Evolutionary conservation across 2,797 vertebrate genomes (phyloP), one percentile per base, ranked within the genome.

Genomic region (Phataginus tricuspis): DNA sequence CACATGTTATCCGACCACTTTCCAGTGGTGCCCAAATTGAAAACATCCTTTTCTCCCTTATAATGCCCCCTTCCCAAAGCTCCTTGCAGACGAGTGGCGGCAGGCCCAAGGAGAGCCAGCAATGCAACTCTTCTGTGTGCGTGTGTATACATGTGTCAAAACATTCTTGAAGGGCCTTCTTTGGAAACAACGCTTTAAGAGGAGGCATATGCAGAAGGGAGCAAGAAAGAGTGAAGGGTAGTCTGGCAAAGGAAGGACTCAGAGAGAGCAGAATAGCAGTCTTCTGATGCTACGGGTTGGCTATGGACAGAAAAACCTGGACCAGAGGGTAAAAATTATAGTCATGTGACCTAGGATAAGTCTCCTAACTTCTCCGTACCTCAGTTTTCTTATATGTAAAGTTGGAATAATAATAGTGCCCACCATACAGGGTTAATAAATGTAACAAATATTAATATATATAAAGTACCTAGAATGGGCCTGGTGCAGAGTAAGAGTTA

Each of bases 1-100:
- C 95, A 95, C 96, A 91, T 79, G 80, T 0, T 4, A 98, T 95
- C 91, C 94, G 37, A 37, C 94, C 64, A 71, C 88, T 96, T 97
- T 91, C 53, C 82, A 93, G 91, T n/a, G 66, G 95, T 14, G 80
- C 53, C 0, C 39, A 94, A 94, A n/a, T 96, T 96, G 74, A 96
- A 96, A 90, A 90, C 34, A 98, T 53, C 83, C 66, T 63, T 95
- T 95, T 89, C 83, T 95, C 86, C 49, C 51, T 89, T 75, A 21
- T 3, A 39, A 61, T 16, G 4, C 23, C 59, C 37, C 27, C 18
- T 25, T 42, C 34, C 37, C 37, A 49, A 51, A 86, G 72, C 34
- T 72, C 31, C 63, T 53, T 7, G 7, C 21, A 79, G 19, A 49
- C 66, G 31, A 18, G 23, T 29, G 72, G 79, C 39, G 78, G 61